Base-by-base conservation (phyloP, 2,113 vertebrate genomes). In the Toxotes chatareus region DNA sequence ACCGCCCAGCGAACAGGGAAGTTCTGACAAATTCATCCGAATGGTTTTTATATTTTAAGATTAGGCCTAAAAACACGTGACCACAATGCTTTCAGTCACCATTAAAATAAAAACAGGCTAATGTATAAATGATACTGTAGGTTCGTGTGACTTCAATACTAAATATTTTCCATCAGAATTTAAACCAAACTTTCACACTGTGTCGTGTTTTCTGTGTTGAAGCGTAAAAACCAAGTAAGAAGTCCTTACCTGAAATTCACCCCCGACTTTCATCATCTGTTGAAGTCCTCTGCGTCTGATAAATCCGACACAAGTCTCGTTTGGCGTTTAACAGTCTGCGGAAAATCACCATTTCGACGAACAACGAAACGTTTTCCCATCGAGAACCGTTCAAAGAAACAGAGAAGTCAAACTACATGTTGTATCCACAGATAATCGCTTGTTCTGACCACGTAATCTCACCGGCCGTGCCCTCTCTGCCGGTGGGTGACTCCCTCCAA, bases 161-260 rank as follows among this genome's bases (percentile, higher is more conserved):
- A 3, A 0, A 4, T 2, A 1, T 32, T 67, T 36, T 55, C 2
- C 27, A 1, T 19, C 9, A 40, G 13, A 21, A 27, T 27, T 19
- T 0, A 65, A 42, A 0, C 4, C 3, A 40, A 1, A 27, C 0
- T 27, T 31, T 12, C 14, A 1, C 3, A 10, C 55, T 32, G 49
- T 3, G 3, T 38, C 0, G 16, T 12, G 23, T 47, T 65, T 62
- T 36, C 11, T 47, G 0, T 12, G 3, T 49, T 8, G 27, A 68
- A 1, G 40, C 11, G 5, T 8, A 21, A 46, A 63, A 2, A 5
- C 4, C 13, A 51, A 0, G 4, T 5, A 3, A 31, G 13, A 19
- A 63, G 2, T 47, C 7, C 78, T 85, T 75, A 95, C 95, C 93
- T 93, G 85, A 83, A 69, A 49, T 73, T 59, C 74, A 76, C 69